These are phyloP conservation scores for Petrocephalus sullivani DNA, from an alignment of 2,797 vertebrate genomes.

Conservation along the genomic window DNA sequence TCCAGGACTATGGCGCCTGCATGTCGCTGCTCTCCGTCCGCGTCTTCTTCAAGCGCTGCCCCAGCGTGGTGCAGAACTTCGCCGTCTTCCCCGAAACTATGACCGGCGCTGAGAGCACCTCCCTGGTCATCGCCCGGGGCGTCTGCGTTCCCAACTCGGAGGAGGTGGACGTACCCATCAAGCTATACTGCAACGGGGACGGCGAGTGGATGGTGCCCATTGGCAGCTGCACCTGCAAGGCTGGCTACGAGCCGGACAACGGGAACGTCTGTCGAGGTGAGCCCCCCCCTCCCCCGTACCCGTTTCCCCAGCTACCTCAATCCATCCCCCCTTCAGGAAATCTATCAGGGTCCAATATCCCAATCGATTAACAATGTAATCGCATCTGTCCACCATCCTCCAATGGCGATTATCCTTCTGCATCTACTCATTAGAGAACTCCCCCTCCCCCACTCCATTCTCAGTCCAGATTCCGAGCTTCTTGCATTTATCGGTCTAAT, in stretches of 20 bases:
- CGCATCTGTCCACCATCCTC: background rate
- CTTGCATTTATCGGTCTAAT: background rate
- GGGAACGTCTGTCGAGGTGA: constrained; percentile 70
- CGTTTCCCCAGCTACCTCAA: background rate
- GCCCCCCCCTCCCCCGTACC: constrained; percentile 4
- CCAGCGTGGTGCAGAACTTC: constrained; percentile 74
- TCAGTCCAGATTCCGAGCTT: background rate
- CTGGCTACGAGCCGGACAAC: constrained; percentile 75
- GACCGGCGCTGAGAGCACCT: constrained; percentile 75
- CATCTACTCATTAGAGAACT: background rate
- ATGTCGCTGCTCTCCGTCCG: constrained; percentile 96
- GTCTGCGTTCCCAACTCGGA: constrained; percentile 74
- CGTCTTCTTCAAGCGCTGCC: constrained; percentile 90
- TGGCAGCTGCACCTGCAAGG: constrained; percentile 86
- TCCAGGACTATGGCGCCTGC: constrained; percentile 95
- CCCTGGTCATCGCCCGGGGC: constrained; percentile 69
- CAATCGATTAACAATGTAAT: background rate
- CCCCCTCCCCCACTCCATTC: background rate
- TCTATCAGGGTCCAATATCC: background rate
- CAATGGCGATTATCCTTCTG: background rate
- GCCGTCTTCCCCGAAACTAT: constrained; percentile 75
- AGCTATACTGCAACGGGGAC: constrained; percentile 90
- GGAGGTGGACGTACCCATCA: constrained; percentile 93
- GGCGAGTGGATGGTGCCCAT: constrained; percentile 97
- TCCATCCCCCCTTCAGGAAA: background rate